These are phyloP conservation scores for Caenorhabditis angaria DNA, from an alignment of 2,888 invertebrate species.

Conservation along the genomic window DNA sequence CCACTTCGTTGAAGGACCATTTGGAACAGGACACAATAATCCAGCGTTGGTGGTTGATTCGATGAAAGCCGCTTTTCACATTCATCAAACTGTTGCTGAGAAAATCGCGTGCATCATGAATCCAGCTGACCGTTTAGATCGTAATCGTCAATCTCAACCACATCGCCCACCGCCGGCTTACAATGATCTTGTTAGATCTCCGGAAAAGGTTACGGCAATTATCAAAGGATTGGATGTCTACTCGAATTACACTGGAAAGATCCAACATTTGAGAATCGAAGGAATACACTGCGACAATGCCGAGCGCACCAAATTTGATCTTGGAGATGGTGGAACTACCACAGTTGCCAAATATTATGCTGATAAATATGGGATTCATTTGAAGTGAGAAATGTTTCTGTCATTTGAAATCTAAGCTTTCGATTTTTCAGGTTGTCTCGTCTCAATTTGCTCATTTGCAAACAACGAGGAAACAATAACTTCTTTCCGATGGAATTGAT, in stretches of 20 bases:
- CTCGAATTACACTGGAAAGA: conserved; percentile 11
- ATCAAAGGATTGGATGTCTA: conserved; percentile 37
- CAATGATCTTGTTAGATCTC: neutral
- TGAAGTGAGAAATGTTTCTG: conserved; percentile 20
- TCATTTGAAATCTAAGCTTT: neutral
- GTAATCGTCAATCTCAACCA: too few species aligned
- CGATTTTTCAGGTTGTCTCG: conserved; percentile 32
- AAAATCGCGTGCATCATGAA: conserved; percentile 22
- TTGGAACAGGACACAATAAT: conserved; percentile 33
- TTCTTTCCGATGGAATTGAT: conserved; percentile 51
- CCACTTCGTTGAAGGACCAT: conserved; percentile 44
- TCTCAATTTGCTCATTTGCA: conserved; percentile 39
- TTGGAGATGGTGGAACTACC: neutral
- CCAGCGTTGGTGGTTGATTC: conserved; percentile 46
- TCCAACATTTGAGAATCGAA: conserved; percentile 16
- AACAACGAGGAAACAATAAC: conserved; percentile 40
- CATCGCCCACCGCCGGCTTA: neutral
- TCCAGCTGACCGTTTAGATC: neutral
- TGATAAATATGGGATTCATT: conserved; percentile 32
- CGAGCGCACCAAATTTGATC: conserved; percentile 1
- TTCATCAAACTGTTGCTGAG: conserved; percentile 15
- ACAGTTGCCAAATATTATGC: conserved; percentile 24
- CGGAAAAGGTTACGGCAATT: conserved; percentile 6
- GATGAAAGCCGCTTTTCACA: conserved; percentile 54
- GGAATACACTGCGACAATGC: conserved; percentile 15